Evolutionary conservation across 2,797 vertebrate species (phyloP), one percentile per base, ranked within the genome.

Genomic region (Caiman crocodilus): DNA sequence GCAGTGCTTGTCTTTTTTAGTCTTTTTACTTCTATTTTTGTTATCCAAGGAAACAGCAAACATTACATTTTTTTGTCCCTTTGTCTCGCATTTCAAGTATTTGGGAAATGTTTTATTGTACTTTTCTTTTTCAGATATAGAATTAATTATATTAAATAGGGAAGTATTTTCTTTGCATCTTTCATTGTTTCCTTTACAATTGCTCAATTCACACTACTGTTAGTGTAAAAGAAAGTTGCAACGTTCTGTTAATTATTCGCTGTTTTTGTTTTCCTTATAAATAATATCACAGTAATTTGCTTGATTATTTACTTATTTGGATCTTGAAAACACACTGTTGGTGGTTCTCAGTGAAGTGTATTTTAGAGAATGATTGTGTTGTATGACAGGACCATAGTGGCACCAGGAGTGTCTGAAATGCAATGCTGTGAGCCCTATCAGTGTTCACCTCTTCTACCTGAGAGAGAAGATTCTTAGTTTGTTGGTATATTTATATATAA

Each of bases 51-150:
- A 82, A 96, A 90, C 79, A 60, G 25, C 63, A 94, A 76, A 91
- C 84, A 91, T 82, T 42, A 76, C 76, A 85, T 17, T 7, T 76
- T 76, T 94, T 94, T 93, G 80, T 95, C 35, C 91, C 94, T 94
- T 89, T 87, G 30, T 50, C 87, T 90, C 76, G 56, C 69, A 75
- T 95, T 88, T 90, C 11, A 81, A 90, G 32, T 90, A 83, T 87
- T 96, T 92, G 84, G 57, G 12, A 94, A 87, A 71, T 95, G 94
- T 82, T 35, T n/a, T 93, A 90, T 91, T 2, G 0, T 92, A 74
- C 12, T 89, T 94, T 93, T 60, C 55, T 79, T 84, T 82, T 65
- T 79, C 63, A 60, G 81, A 65, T 90, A 35, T 20, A 90, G 64
- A 80, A 42, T 35, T 13, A 42, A 42, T 71, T 20, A 42, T 59